Evolutionary conservation across 1,140 invertebrate species (phyloP), one percentile per base, ranked within the genome.

Genomic region (Drosophila subpulchrella): DNA sequence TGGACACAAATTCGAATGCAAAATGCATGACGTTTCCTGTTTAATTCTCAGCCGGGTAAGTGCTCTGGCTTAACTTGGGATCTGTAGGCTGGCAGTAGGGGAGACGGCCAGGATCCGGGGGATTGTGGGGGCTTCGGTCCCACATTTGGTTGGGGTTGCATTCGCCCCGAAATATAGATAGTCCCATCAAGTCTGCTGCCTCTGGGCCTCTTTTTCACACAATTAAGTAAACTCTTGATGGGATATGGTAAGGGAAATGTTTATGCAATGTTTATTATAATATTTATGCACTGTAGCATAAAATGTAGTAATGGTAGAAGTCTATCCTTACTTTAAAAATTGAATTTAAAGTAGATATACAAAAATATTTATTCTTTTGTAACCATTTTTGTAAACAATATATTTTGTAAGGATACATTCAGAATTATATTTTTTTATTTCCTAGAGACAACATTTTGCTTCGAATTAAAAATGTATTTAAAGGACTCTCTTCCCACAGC

Each of bases 1-100:
- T 38, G 55, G 60, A 61, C 58, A 61, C 58, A 63, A 82, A 62
- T 70, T 60, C 66, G 51, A 88, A 83, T 88, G 83, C 83, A 86
- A 88, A 86, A 86, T 88, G 75, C 78, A 88, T 86, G 79, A 86
- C 72, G 78, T 86, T 86, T 86, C 68, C 66, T 68, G 79, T 83
- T 86, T 88, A 86, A 86, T 86, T 88, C 79, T 79, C 71, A 82
- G 79, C 62, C 85, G 56, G 46, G 51, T 86, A 82, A 88, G 75
- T 66, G 75, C 75, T 73, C 32, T 24, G 66, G 83, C 82, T 86
- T 88, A 82, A 66, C 58, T 76, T 41, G 3, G 61, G 39, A 63
- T 78, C 73, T 42, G 34, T 7, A 38, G 20, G 47, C 47, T 36
- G 56, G 15, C 36, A 71, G 58, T 10, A 4, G 27, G 17, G 41